Conservation (phyloP, 2,797 vertebrate genomes). For the Alfaro cultratus region DNA sequence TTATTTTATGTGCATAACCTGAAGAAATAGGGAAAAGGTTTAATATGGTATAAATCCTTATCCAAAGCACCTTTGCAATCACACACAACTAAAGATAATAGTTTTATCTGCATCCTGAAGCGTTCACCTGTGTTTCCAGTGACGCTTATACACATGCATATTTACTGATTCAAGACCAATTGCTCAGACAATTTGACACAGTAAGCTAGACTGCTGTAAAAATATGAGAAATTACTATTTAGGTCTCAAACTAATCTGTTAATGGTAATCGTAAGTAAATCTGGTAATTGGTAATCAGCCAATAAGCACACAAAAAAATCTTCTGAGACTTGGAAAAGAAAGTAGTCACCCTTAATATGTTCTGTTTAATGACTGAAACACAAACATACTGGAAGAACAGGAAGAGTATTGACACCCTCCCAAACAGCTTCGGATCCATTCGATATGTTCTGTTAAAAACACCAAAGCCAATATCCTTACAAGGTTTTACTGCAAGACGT, state of each 20-base stretch:
- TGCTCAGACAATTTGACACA: constrained; percentile 29
- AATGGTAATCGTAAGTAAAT: constrained; percentile 67
- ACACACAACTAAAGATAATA: constrained; percentile 14
- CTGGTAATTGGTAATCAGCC: constrained; percentile 55
- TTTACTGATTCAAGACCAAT: constrained; percentile 35
- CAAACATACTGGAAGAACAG: constrained; percentile 76
- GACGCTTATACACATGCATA: constrained; percentile 24
- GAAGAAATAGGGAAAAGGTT: background rate
- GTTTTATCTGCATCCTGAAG: constrained; percentile 16
- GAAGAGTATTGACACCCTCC: constrained; percentile 79
- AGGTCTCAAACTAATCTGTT: constrained; percentile 70
- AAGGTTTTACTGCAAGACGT: constrained; percentile 80
- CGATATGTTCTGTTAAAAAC: constrained; percentile 79
- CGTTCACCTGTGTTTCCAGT: constrained; percentile 26
- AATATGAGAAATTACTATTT: constrained; percentile 68
- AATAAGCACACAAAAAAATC: constrained; percentile 16
- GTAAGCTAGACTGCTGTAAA: constrained; percentile 67
- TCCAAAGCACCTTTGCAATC: background rate
- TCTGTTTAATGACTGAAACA: constrained; percentile 77
- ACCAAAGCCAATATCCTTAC: constrained; percentile 80
- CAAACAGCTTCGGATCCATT: constrained; percentile 68
- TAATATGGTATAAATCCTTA: background rate
- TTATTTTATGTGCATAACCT: background rate
- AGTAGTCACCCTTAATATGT: constrained; percentile 32
- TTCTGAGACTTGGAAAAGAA: constrained; percentile 2